These are phyloP conservation scores for Netelia inedita DNA, from an alignment of 2,888 invertebrate species.

Conservation along the genomic window DNA sequence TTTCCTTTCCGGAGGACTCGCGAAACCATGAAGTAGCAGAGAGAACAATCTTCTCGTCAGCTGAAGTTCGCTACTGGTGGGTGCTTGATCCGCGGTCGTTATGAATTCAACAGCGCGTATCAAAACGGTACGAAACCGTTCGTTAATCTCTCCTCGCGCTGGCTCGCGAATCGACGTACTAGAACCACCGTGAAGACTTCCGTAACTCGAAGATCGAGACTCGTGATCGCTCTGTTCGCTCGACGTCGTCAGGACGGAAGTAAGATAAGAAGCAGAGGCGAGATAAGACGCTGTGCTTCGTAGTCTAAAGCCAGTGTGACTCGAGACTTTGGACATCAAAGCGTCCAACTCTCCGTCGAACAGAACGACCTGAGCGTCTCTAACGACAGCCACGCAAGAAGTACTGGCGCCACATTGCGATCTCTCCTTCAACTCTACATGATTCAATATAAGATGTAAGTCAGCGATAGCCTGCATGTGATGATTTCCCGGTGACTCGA, in stretches of 20 bases:
- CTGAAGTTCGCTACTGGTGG: constrained; percentile 81
- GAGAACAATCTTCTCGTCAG: constrained; percentile 86
- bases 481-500: constrained; percentile 84
- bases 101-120: constrained; percentile 87
- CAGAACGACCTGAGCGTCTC: constrained; percentile 87
- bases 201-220: constrained; percentile 81
- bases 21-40: constrained; percentile 85
- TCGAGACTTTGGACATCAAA: constrained; percentile 82
- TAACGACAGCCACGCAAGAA: constrained; percentile 83
- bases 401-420: constrained; percentile 81
- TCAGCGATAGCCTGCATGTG: constrained; percentile 86
- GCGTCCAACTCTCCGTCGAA: constrained; percentile 87
- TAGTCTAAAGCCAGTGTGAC: constrained; percentile 81
- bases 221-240: constrained; percentile 84
- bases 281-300: constrained; percentile 83
- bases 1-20: constrained; percentile 80
- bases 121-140: constrained; percentile 86
- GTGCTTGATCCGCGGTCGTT: constrained; percentile 79
- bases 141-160: constrained; percentile 85
- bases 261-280: constrained; percentile 81
- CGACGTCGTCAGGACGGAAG: constrained; percentile 82
- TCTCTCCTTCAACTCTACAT: constrained; percentile 85
- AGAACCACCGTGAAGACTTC: constrained; percentile 76
- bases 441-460: constrained; percentile 87
- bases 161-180: constrained; percentile 76